Evolutionary conservation across 1,140 invertebrate species (phyloP).

Genomic region (Amyelois transitella): DNA sequence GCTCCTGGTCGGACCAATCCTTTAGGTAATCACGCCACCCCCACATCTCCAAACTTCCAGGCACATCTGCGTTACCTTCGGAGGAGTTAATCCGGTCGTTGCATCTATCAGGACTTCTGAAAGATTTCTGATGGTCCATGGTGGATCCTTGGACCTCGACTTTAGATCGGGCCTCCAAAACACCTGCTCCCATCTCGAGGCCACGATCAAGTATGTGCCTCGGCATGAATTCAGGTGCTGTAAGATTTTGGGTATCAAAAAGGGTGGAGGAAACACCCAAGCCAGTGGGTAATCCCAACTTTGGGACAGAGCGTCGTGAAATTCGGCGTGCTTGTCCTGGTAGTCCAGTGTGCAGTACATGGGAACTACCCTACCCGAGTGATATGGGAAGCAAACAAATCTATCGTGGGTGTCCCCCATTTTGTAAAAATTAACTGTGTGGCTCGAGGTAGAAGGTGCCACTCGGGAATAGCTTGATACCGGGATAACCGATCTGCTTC

Average conservation of each 20-base stretch:
- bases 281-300: constrained; percentile 28
- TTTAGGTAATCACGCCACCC: too few relatives aligned
- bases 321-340: constrained; percentile 10
- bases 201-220: constrained; percentile 12
- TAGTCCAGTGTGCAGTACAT: background rate
- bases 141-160: too few relatives aligned
- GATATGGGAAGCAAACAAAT: background rate
- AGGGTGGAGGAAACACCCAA: constrained; percentile 35
- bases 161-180: constrained; percentile 18
- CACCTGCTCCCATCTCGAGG: constrained; percentile 8
- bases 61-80: too few relatives aligned
- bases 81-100: too few relatives aligned
- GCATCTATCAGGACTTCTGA: too few relatives aligned
- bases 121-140: too few relatives aligned
- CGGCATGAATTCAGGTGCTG: constrained; percentile 21
- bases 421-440: constrained; percentile 7
- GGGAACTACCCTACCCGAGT: background rate
- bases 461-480: constrained; percentile 8
- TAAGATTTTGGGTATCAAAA: constrained; percentile 24
- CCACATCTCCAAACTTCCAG: too few relatives aligned
- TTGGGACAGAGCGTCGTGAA: constrained; percentile 28
- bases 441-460: constrained; percentile 14
- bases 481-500: constrained; percentile 15
- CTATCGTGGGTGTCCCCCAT: background rate
- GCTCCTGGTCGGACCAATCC: too few relatives aligned